Conservation (phyloP, 2,113 vertebrate genomes). For the Phoenicopterus ruber region DNA sequence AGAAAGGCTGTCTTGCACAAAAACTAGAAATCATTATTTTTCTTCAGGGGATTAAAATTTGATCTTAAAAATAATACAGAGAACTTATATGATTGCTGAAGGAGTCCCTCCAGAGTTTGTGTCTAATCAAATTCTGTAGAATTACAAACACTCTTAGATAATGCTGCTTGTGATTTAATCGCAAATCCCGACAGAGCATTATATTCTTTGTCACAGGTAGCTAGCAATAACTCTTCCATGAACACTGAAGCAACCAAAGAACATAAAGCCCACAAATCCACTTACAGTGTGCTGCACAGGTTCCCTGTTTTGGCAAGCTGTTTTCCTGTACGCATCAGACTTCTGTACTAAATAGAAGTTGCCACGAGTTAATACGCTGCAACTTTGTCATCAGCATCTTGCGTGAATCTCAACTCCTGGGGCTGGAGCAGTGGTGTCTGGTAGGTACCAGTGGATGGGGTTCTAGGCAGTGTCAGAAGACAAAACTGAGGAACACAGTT, state of each 20-base stretch:
- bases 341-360: not conserved
- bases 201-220: not conserved
- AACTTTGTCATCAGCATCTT: not conserved
- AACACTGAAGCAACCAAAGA: not conserved
- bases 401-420: not conserved
- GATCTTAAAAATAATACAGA: not conserved
- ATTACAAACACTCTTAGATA: not conserved
- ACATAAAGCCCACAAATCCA: not conserved
- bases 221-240: not conserved
- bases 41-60: not conserved
- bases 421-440: not conserved
- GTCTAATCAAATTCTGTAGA: not conserved
- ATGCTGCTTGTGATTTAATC: constrained; percentile 74
- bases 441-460: not conserved
- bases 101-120: not conserved
- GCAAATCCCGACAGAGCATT: constrained; percentile 59
- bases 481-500: not conserved
- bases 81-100: not conserved
- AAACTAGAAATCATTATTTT: not conserved
- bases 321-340: not conserved
- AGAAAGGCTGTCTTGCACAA: not conserved
- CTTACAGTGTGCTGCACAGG: not conserved
- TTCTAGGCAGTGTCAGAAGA: not conserved
- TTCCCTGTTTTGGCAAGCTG: not conserved
- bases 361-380: not conserved